phyloP scores from a whole-genome alignment of 2,888 invertebrate genomes.

The Ctena decussata region DNA sequence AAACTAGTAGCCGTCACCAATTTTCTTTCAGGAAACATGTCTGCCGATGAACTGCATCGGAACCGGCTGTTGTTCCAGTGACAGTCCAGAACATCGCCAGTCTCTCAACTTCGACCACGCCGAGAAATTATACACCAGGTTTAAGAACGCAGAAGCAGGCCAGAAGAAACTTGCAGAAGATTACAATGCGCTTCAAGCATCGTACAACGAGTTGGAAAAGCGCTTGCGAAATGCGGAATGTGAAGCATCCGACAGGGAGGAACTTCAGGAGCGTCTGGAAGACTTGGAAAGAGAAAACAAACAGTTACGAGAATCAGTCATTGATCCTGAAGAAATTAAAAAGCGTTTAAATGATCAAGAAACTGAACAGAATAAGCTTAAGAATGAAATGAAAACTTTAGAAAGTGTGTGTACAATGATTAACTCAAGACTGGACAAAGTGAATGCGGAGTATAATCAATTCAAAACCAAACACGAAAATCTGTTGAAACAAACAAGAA shows the following conservation, averaged over 20 bases:
- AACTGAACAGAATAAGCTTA: background rate
- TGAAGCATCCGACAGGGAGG: background rate
- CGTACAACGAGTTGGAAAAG: background rate
- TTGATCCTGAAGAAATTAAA: background rate
- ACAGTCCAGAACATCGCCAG: background rate
- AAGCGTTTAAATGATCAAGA: conserved; percentile 23
- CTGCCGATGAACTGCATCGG: background rate
- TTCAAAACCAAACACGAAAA: conserved; percentile 37
- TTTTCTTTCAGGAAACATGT: background rate
- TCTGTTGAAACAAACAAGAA: conserved; percentile 39
- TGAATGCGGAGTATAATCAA: conserved; percentile 37
- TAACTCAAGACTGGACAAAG: conserved; percentile 27
- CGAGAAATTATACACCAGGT: background rate
- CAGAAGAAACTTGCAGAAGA: background rate
- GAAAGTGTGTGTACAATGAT: conserved; percentile 14
- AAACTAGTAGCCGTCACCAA: too few species aligned
- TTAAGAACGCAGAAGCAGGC: background rate
- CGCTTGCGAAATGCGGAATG: conserved; percentile 5
- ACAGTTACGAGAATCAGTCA: background rate
- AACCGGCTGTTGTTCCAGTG: background rate
- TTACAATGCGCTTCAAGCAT: background rate
- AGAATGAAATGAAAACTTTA: conserved; percentile 19
- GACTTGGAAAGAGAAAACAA: conserved; percentile 17
- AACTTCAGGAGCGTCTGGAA: conserved; percentile 19
- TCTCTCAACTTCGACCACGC: background rate